Conservation (phyloP, 2,113 vertebrate genomes). For the Strigops habroptila region DNA sequence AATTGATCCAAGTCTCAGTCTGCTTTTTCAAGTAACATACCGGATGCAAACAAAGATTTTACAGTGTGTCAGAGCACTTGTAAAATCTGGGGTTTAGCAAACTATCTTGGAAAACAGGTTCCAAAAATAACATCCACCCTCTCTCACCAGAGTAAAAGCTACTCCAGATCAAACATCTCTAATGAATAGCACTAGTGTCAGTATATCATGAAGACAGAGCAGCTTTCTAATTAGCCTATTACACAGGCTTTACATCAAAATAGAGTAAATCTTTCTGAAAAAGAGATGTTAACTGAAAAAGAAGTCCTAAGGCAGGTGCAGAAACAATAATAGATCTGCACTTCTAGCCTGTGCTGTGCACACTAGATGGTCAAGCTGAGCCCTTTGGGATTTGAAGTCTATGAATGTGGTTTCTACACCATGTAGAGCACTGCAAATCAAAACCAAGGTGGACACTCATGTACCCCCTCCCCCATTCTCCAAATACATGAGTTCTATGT, state of each 20-base stretch:
- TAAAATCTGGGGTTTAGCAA: neutral
- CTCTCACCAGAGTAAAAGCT: neutral
- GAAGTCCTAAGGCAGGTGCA: neutral
- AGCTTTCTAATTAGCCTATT: neutral
- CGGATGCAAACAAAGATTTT: conserved; percentile 7
- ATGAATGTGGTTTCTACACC: neutral
- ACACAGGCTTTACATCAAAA: neutral
- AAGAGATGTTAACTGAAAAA: neutral
- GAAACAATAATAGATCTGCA: neutral
- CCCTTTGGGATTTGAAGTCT: neutral
- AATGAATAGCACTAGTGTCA: neutral
- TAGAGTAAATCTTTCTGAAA: neutral
- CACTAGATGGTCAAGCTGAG: neutral
- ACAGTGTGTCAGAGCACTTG: neutral
- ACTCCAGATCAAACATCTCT: neutral
- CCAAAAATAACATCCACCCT: conserved; percentile 14
- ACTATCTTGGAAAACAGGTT: neutral
- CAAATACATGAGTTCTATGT: neutral
- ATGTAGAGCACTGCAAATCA: neutral
- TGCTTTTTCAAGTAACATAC: neutral
- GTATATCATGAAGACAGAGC: neutral
- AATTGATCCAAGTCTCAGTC: neutral
- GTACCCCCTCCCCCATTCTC: neutral
- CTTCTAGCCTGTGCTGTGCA: neutral
- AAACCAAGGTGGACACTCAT: neutral